Percentiles rank a stretch among this genome's conserved stretches.
phyloP scores from a whole-genome alignment of 37 sponge, comb jelly and placozoan genomes.

The Chondrilla cf. caribensis region DNA sequence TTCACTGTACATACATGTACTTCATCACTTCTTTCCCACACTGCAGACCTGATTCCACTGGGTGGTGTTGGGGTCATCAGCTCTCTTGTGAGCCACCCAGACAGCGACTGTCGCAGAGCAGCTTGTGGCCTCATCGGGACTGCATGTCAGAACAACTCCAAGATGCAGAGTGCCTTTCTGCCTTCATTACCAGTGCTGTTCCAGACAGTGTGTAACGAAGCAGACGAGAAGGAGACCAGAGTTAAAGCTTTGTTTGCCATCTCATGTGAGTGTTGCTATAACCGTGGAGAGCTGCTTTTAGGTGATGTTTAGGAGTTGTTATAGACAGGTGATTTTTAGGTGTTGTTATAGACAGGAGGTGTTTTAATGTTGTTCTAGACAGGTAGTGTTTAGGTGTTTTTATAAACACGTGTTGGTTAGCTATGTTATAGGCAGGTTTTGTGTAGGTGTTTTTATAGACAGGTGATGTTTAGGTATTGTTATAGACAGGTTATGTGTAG shows the following conservation, averaged over 20 bases:
- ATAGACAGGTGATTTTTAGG: too few species aligned
- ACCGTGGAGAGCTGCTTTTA: neutral
- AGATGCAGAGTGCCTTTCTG: slow-evolving; percentile 39
- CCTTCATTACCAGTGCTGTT: slow-evolving; percentile 28
- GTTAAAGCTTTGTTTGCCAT: slow-evolving; percentile 54
- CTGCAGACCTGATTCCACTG: slow-evolving; percentile 62
- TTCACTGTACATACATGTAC: too few species aligned
- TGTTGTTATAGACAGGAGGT: too few species aligned
- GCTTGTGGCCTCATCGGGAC: slow-evolving; percentile 57
- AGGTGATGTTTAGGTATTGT: too few species aligned
- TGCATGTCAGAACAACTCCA: slow-evolving; percentile 53
- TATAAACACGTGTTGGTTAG: too few species aligned
- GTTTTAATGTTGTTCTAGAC: too few species aligned
- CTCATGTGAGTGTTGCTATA: slow-evolving; percentile 44
- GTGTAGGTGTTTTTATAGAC: too few species aligned
- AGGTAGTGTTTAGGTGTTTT: too few species aligned
- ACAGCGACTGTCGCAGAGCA: neutral
- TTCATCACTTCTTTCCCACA: too few species aligned
- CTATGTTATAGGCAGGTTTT: too few species aligned
- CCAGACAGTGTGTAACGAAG: neutral
- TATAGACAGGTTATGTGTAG: too few species aligned
- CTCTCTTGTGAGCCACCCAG: slow-evolving; percentile 28
- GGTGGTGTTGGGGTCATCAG: slow-evolving; percentile 46
- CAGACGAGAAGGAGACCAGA: neutral
- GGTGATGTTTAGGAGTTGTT: too few species aligned